phyloP scores from a whole-genome alignment of 2,113 vertebrate genomes.

The Acanthochromis polyacanthus region DNA sequence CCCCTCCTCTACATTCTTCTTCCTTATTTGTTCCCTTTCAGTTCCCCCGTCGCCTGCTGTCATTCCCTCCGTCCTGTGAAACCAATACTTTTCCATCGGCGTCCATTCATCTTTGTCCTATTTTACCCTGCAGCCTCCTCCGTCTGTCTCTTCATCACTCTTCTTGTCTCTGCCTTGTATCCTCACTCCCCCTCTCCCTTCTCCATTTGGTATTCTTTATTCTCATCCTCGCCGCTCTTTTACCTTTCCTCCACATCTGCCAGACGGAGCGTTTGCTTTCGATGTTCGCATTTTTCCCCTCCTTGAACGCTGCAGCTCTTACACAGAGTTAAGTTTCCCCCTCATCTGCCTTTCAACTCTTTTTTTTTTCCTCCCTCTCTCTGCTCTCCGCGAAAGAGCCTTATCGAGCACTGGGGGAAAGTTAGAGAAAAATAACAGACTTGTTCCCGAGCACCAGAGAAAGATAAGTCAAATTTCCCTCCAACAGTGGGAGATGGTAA shows the following conservation, averaged over 20 bases:
- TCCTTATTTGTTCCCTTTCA: slow-evolving; percentile 51
- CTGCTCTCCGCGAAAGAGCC: slow-evolving; percentile 15
- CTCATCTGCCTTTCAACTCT: slow-evolving; percentile 40
- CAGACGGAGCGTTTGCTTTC: slow-evolving; percentile 30
- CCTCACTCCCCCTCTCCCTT: not conserved
- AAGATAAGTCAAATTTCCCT: slow-evolving; percentile 64
- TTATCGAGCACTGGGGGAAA: slow-evolving; percentile 47
- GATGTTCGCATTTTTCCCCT: slow-evolving; percentile 22
- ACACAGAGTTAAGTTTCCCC: slow-evolving; percentile 19
- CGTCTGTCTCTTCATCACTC: slow-evolving; percentile 35
- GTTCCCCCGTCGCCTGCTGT: slow-evolving; percentile 32
- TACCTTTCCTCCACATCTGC: slow-evolving; percentile 16
- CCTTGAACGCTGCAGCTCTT: slow-evolving; percentile 23
- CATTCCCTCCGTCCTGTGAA: slow-evolving; percentile 51
- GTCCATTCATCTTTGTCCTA: slow-evolving; percentile 66
- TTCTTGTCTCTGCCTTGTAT: slow-evolving; percentile 12
- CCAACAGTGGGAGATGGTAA: slow-evolving; percentile 61
- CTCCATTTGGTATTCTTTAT: slow-evolving; percentile 29
- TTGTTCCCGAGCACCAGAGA: slow-evolving; percentile 38
- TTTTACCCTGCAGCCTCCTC: slow-evolving; percentile 52
- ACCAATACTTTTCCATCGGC: slow-evolving; percentile 29
- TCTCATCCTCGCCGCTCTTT: slow-evolving; percentile 17
- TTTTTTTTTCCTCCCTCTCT: not conserved
- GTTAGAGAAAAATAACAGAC: slow-evolving; percentile 28
- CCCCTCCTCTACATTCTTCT: slow-evolving; percentile 40